Evolutionary conservation across 2,797 vertebrate genomes (phyloP).

Genomic region (Tadarida brasiliensis): DNA sequence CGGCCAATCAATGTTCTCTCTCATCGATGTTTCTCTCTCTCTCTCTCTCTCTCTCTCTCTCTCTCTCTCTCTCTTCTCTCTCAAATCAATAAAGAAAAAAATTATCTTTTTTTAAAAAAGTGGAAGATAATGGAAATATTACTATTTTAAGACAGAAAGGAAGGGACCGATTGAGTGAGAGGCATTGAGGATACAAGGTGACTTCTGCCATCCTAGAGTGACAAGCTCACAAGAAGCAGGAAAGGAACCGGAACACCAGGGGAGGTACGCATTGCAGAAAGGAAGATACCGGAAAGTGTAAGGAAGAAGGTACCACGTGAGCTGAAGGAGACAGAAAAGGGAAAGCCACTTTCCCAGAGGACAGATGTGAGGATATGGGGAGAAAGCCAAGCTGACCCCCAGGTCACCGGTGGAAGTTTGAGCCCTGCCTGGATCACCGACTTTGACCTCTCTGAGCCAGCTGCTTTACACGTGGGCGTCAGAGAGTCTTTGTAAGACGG

Average conservation of each 20-base stretch:
- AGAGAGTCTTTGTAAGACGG: background rate
- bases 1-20: no score
- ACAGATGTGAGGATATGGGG: background rate
- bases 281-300: background rate
- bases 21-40: no score
- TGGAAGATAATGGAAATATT: conserved; percentile 2
- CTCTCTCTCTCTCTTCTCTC: no score
- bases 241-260: background rate
- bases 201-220: background rate
- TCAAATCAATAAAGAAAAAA: no score
- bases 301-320: background rate
- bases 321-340: background rate
- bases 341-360: background rate
- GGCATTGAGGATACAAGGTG: background rate
- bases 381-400: background rate
- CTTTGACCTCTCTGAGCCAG: background rate
- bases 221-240: background rate
- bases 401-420: background rate
- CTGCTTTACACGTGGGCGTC: background rate
- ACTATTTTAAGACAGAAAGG: conserved; percentile 1
- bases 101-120: background rate
- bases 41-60: no score
- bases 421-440: background rate
- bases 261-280: background rate
- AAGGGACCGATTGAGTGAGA: background rate